Percentiles rank a stretch among this genome's conserved stretches.
Conservation (phyloP, 2,113 vertebrate species). For the Zootoca vivipara region DNA sequence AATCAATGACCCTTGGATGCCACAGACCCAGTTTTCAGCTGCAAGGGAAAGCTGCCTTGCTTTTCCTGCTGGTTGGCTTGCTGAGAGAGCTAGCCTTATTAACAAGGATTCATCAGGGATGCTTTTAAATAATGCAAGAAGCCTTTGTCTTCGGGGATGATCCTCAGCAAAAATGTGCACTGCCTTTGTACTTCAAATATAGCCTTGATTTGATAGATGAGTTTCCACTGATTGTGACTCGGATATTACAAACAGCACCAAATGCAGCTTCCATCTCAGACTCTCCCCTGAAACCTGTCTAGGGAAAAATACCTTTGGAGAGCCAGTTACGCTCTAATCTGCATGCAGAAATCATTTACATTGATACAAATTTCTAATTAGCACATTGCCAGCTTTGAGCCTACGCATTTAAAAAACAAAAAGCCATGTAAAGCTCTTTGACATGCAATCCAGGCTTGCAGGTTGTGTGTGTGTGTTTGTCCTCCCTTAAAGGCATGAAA, state of each 20-base stretch:
- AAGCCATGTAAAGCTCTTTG: background rate
- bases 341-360: slow-evolving; percentile 22
- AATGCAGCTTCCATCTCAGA: background rate
- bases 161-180: slow-evolving; percentile 55
- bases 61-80: slow-evolving; percentile 30
- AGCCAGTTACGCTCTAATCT: background rate
- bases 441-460: background rate
- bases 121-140: slow-evolving; percentile 67
- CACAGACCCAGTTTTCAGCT: background rate
- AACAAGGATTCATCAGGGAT: slow-evolving; percentile 63
- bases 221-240: slow-evolving; percentile 58
- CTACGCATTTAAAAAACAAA: background rate
- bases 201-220: slow-evolving; percentile 44
- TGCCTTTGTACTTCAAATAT: slow-evolving; percentile 54
- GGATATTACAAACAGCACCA: slow-evolving; percentile 33
- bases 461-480: background rate
- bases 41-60: slow-evolving; percentile 13
- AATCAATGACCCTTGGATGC: slow-evolving; percentile 2
- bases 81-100: slow-evolving; percentile 40
- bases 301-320: background rate
- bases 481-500: background rate
- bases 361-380: slow-evolving; percentile 16
- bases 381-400: background rate
- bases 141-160: slow-evolving; percentile 56
- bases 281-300: background rate